Evolutionary conservation across 2,113 vertebrate genomes (phyloP).

Genomic region (Blennius ocellaris): DNA sequence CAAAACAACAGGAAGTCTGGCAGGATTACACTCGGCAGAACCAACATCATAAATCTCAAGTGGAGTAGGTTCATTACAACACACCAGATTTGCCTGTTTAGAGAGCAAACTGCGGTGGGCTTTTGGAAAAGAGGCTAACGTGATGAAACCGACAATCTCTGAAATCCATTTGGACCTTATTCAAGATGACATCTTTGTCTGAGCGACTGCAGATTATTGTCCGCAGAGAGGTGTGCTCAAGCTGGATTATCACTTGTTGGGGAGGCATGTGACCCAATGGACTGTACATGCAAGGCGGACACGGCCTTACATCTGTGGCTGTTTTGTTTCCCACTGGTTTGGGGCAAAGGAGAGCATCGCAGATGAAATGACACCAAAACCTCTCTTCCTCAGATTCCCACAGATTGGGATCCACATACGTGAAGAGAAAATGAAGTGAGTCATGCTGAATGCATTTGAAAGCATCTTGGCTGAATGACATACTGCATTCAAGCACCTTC

Average conservation of each 20-base stretch:
- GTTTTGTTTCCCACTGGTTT: conserved; percentile 64
- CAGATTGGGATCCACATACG: conserved; percentile 60
- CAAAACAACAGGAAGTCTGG: conserved; percentile 34
- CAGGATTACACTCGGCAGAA: conserved; percentile 34
- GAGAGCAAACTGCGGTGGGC: conserved; percentile 27
- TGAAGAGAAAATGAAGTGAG: conserved; percentile 48
- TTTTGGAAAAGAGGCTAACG: conserved; percentile 77
- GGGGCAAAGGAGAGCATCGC: conserved; percentile 40
- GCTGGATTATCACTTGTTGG: conserved; percentile 81
- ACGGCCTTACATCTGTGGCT: conserved; percentile 74
- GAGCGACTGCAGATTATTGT: conserved; percentile 79
- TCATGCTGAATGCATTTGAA: conserved; percentile 31
- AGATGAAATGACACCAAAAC: conserved; percentile 73
- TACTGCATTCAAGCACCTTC: background rate
- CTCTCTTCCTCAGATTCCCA: conserved; percentile 77
- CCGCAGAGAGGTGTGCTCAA: conserved; percentile 82
- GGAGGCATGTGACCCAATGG: conserved; percentile 72
- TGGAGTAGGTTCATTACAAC: conserved; percentile 40
- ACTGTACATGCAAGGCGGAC: conserved; percentile 65
- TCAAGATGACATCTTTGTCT: conserved; percentile 78
- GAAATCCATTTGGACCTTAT: conserved; percentile 78
- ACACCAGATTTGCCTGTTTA: conserved; percentile 44
- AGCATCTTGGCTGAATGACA: conserved; percentile 18
- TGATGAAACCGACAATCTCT: conserved; percentile 73
- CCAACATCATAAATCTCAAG: conserved; percentile 39